phyloP scores from a whole-genome alignment of 2,888 invertebrate species.

The Mythimna albipuncta region DNA sequence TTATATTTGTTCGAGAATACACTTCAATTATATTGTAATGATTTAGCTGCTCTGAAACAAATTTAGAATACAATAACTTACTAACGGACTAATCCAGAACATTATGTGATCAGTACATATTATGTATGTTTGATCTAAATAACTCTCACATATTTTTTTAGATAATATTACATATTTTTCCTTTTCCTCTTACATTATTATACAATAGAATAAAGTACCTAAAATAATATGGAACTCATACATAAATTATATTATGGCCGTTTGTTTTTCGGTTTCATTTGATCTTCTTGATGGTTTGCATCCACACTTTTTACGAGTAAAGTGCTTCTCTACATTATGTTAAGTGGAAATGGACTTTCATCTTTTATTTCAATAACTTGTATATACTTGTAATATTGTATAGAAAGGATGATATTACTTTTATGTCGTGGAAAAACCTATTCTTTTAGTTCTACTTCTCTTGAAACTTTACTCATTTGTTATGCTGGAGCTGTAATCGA shows the following conservation, averaged over 20 bases:
- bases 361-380: slow-evolving; percentile 13
- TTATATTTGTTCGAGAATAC: too few relatives aligned
- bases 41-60: too few relatives aligned
- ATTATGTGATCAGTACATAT: background rate
- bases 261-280: slow-evolving; percentile 33
- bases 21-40: too few relatives aligned
- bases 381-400: background rate
- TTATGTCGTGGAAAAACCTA: background rate
- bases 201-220: background rate
- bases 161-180: background rate
- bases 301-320: slow-evolving; percentile 19
- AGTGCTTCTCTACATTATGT: slow-evolving; percentile 13
- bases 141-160: background rate
- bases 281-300: slow-evolving; percentile 27
- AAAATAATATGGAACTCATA: slow-evolving; percentile 9
- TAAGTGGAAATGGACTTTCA: slow-evolving; percentile 26
- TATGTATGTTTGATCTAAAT: background rate
- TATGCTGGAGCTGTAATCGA: slow-evolving; percentile 19
- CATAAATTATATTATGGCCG: background rate
- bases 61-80: too few relatives aligned
- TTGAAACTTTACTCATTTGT: slow-evolving; percentile 27
- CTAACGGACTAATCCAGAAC: too few relatives aligned
- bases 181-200: background rate
- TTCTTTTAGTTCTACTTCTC: background rate
- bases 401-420: background rate